A percentile compares a stretch with the other conserved stretches of the same genome.
Evolutionary conservation across 2,888 invertebrate species (phyloP).

Genomic region (Acronicta leporina): DNA sequence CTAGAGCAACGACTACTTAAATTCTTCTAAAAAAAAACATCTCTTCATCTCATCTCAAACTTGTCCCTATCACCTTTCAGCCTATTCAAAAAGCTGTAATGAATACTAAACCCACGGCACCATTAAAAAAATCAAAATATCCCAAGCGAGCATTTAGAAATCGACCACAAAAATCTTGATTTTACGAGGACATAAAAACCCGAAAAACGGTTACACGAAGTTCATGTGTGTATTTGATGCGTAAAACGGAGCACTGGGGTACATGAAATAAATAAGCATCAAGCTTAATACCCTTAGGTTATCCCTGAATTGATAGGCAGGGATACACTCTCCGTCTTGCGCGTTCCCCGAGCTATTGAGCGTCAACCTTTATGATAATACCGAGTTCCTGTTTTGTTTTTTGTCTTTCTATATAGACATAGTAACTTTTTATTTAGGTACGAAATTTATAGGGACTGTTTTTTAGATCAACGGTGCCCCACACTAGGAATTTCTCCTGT

Average conservation of each 20-base stretch:
- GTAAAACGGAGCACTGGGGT: slow-evolving; percentile 6
- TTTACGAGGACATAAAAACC: slow-evolving; percentile 40
- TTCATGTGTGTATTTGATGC: slow-evolving; percentile 32
- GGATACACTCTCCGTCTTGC: slow-evolving; percentile 14
- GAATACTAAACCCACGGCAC: slow-evolving; percentile 5
- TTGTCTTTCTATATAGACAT: not conserved
- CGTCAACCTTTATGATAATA: not conserved
- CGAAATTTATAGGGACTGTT: no score
- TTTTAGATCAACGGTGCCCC: no score
- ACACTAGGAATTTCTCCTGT: no score
- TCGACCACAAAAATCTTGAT: slow-evolving; percentile 38
- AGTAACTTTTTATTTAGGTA: no score
- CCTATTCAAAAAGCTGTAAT: no score
- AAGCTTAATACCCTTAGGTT: slow-evolving; percentile 18
- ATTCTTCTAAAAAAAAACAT: no score
- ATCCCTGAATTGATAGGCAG: slow-evolving; percentile 37
- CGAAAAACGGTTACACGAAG: slow-evolving; percentile 35
- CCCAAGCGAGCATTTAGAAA: slow-evolving; percentile 29
- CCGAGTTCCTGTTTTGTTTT: not conserved
- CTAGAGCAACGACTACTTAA: no score
- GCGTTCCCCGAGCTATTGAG: slow-evolving; percentile 4
- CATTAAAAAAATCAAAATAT: slow-evolving; percentile 2
- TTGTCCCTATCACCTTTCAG: no score
- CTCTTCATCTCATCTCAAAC: no score
- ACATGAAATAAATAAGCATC: slow-evolving; percentile 42